These are phyloP conservation scores for Lathamus discolor DNA, from an alignment of 2,113 vertebrate species.

Conservation along the genomic window DNA sequence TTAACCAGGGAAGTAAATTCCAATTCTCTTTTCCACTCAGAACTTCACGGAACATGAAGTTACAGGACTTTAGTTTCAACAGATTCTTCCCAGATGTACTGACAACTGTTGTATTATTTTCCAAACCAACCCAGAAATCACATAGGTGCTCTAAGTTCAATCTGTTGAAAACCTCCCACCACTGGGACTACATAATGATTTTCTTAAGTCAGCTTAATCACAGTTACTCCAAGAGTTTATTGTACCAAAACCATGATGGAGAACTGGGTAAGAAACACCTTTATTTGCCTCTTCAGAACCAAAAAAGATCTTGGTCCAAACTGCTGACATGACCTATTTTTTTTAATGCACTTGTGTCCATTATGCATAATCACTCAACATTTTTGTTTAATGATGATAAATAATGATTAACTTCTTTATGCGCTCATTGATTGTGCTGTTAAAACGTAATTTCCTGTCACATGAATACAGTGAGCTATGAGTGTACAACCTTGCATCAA, in stretches of 20 bases:
- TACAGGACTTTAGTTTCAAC: neutral
- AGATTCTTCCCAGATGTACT: neutral
- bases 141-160: neutral
- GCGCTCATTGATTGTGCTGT: neutral
- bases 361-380: neutral
- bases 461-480: fast-evolving
- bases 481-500: neutral
- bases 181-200: neutral
- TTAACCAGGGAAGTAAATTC: neutral
- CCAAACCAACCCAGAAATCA: neutral
- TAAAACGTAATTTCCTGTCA: neutral
- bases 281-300: neutral
- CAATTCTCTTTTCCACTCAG: neutral
- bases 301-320: neutral
- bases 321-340: neutral
- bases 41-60: neutral
- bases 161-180: neutral
- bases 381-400: neutral
- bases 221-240: neutral
- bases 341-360: neutral
- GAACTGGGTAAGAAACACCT: neutral
- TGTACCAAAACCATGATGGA: neutral
- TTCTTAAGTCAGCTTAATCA: neutral
- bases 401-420: neutral
- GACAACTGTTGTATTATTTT: neutral